phyloP scores from a whole-genome alignment of 1,140 invertebrate genomes.

The Cherax quadricarinatus region DNA sequence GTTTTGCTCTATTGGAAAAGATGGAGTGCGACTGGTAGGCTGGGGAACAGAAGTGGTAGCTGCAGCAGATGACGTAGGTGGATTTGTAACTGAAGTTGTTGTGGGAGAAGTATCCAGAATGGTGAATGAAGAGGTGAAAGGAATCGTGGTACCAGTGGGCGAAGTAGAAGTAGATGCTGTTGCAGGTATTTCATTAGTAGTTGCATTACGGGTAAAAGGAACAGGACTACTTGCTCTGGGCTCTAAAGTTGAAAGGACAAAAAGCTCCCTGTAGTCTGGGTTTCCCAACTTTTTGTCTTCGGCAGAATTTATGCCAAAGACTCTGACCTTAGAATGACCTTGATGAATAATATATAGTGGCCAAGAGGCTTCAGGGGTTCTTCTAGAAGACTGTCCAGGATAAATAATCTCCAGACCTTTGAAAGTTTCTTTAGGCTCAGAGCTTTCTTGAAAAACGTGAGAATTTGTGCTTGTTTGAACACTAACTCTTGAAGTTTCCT shows the following conservation, averaged over 20 bases:
- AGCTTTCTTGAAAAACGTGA: not conserved
- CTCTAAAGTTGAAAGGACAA: constrained; percentile 7
- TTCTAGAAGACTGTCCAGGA: constrained; percentile 29
- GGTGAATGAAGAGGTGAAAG: constrained; percentile 22
- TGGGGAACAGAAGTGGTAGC: not conserved
- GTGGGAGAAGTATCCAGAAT: constrained; percentile 7
- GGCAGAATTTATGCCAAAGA: constrained; percentile 62
- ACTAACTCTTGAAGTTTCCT: constrained; percentile 36
- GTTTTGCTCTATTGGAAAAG: not conserved
- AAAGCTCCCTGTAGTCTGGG: constrained; percentile 5
- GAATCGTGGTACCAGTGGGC: not conserved
- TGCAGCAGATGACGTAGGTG: not conserved
- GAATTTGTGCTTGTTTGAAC: not conserved
- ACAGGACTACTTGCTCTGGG: not conserved
- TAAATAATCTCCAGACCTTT: constrained; percentile 38
- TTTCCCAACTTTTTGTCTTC: constrained; percentile 41
- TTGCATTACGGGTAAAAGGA: not conserved
- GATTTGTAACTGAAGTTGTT: not conserved
- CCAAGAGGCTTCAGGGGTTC: not conserved
- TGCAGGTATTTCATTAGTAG: not conserved
- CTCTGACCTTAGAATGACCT: constrained; percentile 69
- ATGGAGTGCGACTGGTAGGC: not conserved
- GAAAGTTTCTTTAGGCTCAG: constrained; percentile 4
- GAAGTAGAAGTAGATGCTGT: not conserved
- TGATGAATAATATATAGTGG: constrained; percentile 64